Base-by-base conservation (phyloP, 2,797 vertebrate species). In the Dendrocincla tyrannina region DNA sequence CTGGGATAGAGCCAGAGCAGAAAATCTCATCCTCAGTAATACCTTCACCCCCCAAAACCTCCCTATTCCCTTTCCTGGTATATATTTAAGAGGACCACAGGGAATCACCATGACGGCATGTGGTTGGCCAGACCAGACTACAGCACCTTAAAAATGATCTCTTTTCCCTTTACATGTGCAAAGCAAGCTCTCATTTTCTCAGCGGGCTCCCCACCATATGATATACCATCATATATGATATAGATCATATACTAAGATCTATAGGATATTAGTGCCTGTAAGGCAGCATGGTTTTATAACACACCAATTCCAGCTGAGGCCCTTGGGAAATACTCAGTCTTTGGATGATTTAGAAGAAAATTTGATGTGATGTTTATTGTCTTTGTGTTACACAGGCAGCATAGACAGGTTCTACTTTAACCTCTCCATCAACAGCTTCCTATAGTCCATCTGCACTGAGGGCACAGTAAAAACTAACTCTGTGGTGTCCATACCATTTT, bases 351-450 rank as follows among this genome's bases (percentile, higher is more conserved):
- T 39, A 35, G 39, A 41, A 64, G 62, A 49, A 69, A 69, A 55
- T 50, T 49, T 46, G 10, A 25, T 39, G 59, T 37, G 28, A n/a
- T 37, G 5, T 17, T 75, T n/a, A 6, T 42, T 0, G 0, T 24
- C 37, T 81, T 60, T 0, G 0, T 0, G 0, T 49, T 47, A 37
- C 18, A 7, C 8, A 25, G 39, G 39, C 17, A 52, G 32, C 0
- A 0, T 8, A 55, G 37, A 46, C 7, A 66, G 55, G 5, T 47
- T 35, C 35, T 66, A 8, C 55, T 88, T 77, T 9, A 80, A 50
- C 23, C 66, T 42, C 70, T 68, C 67, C 59, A 58, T 27, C 42
- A 47, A 67, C 67, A 62, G 49, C 49, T 78, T 68, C 33, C 12
- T 42, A 4, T 7, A 24, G 62, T 8, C 27, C 0, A 0, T 41